phyloP scores from a whole-genome alignment of 1,140 invertebrate species.

The Coptotermes formosanus region DNA sequence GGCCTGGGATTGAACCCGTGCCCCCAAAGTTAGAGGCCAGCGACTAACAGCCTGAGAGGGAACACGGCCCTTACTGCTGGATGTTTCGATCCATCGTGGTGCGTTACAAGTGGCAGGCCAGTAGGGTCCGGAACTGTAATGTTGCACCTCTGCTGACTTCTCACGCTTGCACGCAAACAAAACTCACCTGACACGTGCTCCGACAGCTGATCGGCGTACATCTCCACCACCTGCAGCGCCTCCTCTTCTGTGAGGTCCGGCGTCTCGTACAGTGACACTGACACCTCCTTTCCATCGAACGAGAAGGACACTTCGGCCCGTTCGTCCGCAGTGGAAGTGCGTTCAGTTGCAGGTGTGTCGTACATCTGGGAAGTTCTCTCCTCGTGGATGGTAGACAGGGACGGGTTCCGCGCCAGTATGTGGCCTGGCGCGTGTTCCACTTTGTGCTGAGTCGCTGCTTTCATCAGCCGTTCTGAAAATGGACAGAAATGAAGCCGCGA shows the following conservation, averaged over 20 bases:
- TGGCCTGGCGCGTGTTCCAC: slow-evolving; percentile 34
- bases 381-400: slow-evolving; percentile 86
- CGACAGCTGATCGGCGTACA: slow-evolving; percentile 89
- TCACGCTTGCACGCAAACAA: no score
- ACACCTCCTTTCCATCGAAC: slow-evolving; percentile 88
- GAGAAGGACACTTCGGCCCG: slow-evolving; percentile 83
- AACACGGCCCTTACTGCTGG: no score
- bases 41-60: no score
- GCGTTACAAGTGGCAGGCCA: no score
- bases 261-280: slow-evolving; percentile 86
- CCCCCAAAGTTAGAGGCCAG: no score
- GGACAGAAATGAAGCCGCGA: background rate
- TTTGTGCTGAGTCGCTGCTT: background rate
- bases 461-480: slow-evolving; percentile 25
- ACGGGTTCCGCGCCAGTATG: slow-evolving; percentile 69
- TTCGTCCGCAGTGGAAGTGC: slow-evolving; percentile 68
- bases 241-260: slow-evolving; percentile 89
- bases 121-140: no score
- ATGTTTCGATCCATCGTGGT: no score
- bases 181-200: slow-evolving; percentile 74
- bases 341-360: slow-evolving; percentile 73
- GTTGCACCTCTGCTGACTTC: no score
- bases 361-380: slow-evolving; percentile 85
- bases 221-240: slow-evolving; percentile 86
- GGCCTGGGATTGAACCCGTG: no score